Evolutionary conservation across 2,888 invertebrate species (phyloP).

Genomic region (Tenthredo scrophulariae): DNA sequence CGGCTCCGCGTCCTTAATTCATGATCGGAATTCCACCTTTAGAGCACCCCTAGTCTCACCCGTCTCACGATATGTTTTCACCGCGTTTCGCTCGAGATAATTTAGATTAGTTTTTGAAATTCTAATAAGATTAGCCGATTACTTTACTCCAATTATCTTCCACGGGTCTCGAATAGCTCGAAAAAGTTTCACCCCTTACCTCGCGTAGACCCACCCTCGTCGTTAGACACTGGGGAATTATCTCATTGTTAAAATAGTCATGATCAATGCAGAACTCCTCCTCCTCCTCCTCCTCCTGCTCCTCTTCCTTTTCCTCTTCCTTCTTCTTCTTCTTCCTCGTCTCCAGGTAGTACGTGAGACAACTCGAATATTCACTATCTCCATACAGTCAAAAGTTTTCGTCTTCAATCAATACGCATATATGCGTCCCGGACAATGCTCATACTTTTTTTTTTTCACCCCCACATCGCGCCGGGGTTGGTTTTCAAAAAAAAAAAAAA

Average conservation of each 20-base stretch:
- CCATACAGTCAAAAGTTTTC: neutral
- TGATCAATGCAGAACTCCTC: conserved; percentile 8
- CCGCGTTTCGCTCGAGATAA: conserved; percentile 29
- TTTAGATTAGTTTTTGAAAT: conserved; percentile 49
- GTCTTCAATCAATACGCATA: neutral
- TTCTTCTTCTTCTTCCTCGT: neutral
- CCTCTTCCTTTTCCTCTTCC: neutral
- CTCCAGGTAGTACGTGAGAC: neutral
- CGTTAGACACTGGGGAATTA: conserved; percentile 42
- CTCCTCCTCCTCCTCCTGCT: neutral
- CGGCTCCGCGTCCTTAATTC: conserved; percentile 2
- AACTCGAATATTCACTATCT: neutral
- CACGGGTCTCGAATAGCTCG: neutral
- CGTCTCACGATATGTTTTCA: conserved; percentile 20
- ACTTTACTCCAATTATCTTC: conserved; percentile 37
- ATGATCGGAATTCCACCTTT: conserved; percentile 6
- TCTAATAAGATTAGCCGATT: conserved; percentile 46
- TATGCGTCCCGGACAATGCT: neutral
- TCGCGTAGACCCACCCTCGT: neutral
- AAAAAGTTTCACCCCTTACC: conserved; percentile 18
- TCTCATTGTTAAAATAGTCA: conserved; percentile 43
- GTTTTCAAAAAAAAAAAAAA: no score
- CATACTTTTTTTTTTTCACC: no score
- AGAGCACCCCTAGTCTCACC: neutral
- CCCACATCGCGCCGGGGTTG: no score